Evolutionary conservation across 2,113 vertebrate genomes (phyloP), one percentile per base, ranked within the genome.

Genomic region (Edolisoma coerulescens): DNA sequence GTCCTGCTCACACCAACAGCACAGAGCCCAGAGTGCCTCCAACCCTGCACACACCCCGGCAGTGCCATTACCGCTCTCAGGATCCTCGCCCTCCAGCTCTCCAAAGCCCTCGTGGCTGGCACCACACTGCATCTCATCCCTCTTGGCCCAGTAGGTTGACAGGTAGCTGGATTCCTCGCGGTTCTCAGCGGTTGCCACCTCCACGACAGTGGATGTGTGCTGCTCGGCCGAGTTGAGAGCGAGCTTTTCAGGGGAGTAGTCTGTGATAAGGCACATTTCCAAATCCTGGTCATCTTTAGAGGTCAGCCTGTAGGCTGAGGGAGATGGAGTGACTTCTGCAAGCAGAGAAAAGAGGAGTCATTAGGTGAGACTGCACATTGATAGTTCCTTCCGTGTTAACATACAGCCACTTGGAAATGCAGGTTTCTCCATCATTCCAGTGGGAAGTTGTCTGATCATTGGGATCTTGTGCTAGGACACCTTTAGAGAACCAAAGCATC

Each of bases 231-330:
- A 3, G 16, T 1, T 2, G 3, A 64, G 2, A 3, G 1, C 2
- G 15, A 96, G 70, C 1, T 42, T 5, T 1, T 42, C 32, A 1
- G 95, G 92, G 23, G 67, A 87, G 49, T 97, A 95, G 52, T 98
- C 97, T 6, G 97, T 97, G 87, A 97, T 82, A 3, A 98, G 96
- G 76, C 97, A 98, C 56, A 96, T 96, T 33, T 91, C 83, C 45
- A 91, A 11, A 3, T 10, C 11, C 30, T 57, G 13, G 11, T 61
- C 21, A 10, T 89, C 45, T 64, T 63, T 28, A 17, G 91, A 44
- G 12, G 33, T 23, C 64, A 98, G 82, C 26, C 54, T 67, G 78
- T 98, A 97, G 52, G 76, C 74, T 16, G 96, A 95, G 88, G 97
- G 97, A 10, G 89, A 69, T 11, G 71, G 81, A 75, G 11, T 54